These are phyloP conservation scores for Ectemnius lituratus DNA, from an alignment of 2,888 invertebrate species.

Conservation along the genomic window DNA sequence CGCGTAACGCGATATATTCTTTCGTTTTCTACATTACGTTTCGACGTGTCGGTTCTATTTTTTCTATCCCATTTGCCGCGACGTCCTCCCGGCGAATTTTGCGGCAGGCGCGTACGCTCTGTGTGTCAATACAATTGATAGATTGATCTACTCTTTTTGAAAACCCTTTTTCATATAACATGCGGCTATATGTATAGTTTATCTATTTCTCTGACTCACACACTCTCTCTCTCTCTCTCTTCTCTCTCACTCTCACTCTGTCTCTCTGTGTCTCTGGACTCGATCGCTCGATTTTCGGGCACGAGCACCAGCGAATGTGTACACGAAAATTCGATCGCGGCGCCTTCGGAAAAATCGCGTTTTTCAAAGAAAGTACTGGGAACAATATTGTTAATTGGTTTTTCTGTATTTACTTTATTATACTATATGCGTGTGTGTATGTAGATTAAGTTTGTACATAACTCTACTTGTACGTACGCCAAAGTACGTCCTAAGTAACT, in stretches of 20 bases:
- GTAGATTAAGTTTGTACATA: constrained; percentile 53
- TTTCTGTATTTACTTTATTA: constrained; percentile 36
- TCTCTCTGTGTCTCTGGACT: no score
- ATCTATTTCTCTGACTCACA: not conserved
- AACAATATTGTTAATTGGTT: constrained; percentile 42
- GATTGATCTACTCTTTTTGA: constrained; percentile 15
- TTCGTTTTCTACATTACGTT: constrained; percentile 10
- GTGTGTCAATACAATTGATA: constrained; percentile 18
- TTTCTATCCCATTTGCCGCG: constrained; percentile 16
- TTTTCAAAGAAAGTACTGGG: constrained; percentile 37
- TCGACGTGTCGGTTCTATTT: constrained; percentile 30
- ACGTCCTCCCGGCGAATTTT: constrained; percentile 31
- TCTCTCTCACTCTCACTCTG: not conserved
- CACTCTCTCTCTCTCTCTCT: no score
- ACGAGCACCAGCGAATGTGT: not conserved
- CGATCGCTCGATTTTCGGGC: not conserved
- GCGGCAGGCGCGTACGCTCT: constrained; percentile 9
- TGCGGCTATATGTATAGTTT: constrained; percentile 2
- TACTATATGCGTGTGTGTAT: constrained; percentile 30
- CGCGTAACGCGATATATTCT: not conserved
- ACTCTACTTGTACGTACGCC: constrained; percentile 23
- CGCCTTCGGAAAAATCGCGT: constrained; percentile 1
- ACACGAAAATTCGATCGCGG: constrained; percentile 24
- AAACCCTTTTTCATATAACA: not conserved
- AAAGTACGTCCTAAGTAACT: constrained; percentile 28